Conservation (phyloP, 2,888 invertebrate genomes). For the Trissolcus brochymenae region DNA sequence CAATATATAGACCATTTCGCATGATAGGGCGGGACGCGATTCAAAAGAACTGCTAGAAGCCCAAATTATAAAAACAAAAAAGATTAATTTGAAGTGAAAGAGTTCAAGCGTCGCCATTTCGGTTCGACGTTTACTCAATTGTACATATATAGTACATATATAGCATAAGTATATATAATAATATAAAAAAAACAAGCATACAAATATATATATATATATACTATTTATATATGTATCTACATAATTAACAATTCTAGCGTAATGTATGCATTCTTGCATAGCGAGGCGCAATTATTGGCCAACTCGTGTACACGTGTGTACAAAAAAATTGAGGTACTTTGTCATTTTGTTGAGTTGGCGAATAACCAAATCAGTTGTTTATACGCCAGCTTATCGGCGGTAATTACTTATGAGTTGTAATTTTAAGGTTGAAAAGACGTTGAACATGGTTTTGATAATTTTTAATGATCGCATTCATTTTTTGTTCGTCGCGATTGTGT, state of each 20-base stretch:
- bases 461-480: slow-evolving; percentile 52
- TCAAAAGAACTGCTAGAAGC: not conserved
- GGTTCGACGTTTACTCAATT: slow-evolving; percentile 60
- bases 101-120: slow-evolving; percentile 42
- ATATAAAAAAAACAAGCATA: slow-evolving; percentile 39
- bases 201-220: slow-evolving; percentile 41
- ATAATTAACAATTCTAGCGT: slow-evolving; percentile 63
- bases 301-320: slow-evolving; percentile 15
- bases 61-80: slow-evolving; percentile 1
- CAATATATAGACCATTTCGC: slow-evolving; percentile 52
- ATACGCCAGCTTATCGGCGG: not conserved
- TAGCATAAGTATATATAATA: slow-evolving; percentile 51
- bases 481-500: slow-evolving; percentile 29
- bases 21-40: slow-evolving; percentile 8
- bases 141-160: slow-evolving; percentile 64
- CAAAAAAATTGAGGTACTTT: slow-evolving; percentile 2
- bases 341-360: not conserved
- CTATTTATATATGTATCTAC: slow-evolving; percentile 59
- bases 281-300: slow-evolving; percentile 7
- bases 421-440: not conserved
- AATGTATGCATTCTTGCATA: slow-evolving; percentile 45
- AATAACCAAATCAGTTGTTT: not conserved
- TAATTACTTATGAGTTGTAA: slow-evolving; percentile 4
- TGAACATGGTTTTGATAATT: not conserved
- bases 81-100: slow-evolving; percentile 25